Percentiles rank a stretch among this genome's conserved stretches.
These are phyloP conservation scores for Mya arenaria DNA, from an alignment of 1,140 invertebrate genomes.

Conservation along the genomic window DNA sequence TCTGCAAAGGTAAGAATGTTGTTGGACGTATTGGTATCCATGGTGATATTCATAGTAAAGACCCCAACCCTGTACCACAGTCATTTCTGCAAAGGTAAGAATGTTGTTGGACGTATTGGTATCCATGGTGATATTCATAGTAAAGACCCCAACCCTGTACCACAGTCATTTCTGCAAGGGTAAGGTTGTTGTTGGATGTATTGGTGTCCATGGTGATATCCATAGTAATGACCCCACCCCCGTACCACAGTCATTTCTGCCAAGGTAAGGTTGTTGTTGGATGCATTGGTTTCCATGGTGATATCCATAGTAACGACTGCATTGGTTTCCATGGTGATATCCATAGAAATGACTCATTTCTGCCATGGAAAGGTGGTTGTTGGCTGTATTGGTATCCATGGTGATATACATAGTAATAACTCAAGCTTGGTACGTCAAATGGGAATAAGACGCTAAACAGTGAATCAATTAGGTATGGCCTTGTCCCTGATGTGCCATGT, in stretches of 20 bases:
- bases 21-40: not conserved
- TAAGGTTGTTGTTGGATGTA: conserved; percentile 13
- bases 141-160: conserved; percentile 68
- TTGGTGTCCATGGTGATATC: not conserved
- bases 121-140: conserved; percentile 66
- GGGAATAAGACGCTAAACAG: too few species aligned
- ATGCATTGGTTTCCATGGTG: not conserved
- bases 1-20: not conserved
- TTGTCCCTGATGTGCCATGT: too few species aligned
- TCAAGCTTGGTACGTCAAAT: conserved; percentile 71
- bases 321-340: not conserved
- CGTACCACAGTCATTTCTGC: too few species aligned
- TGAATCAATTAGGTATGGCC: too few species aligned
- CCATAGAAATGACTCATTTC: not conserved
- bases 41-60: not conserved
- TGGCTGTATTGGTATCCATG: conserved; percentile 76
- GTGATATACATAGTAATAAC: conserved; percentile 61
- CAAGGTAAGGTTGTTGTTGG: not conserved
- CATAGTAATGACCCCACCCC: too few species aligned
- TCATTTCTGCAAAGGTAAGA: not conserved
- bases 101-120: conserved; percentile 71
- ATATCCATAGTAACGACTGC: not conserved
- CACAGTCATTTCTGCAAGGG: conserved; percentile 71
- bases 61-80: not conserved
- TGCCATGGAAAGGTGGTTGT: not conserved